Percentiles rank a stretch among this genome's conserved stretches.
phyloP scores from a whole-genome alignment of 2,888 invertebrate species.

The Apodemia zela region DNA sequence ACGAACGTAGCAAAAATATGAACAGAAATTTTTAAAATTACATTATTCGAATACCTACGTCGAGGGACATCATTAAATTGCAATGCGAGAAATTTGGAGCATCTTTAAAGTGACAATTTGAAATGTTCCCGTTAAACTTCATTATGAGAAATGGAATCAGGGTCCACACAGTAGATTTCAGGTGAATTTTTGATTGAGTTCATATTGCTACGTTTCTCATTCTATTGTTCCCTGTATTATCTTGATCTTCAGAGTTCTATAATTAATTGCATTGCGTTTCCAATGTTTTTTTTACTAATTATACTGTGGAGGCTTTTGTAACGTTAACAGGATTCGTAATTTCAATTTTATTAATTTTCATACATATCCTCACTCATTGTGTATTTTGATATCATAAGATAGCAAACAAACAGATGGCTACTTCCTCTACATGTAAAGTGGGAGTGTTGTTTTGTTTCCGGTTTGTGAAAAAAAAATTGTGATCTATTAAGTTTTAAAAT shows the following conservation, averaged over 20 bases:
- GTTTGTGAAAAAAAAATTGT: too few relatives aligned
- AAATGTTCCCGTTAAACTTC: background rate
- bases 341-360: background rate
- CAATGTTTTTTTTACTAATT: too few relatives aligned
- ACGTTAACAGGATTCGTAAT: background rate
- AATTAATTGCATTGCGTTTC: background rate
- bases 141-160: background rate
- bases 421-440: too few relatives aligned
- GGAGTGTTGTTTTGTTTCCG: too few relatives aligned
- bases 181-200: slow-evolving; percentile 1
- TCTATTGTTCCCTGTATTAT: background rate
- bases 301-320: background rate
- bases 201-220: background rate
- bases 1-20: background rate
- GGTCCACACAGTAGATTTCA: background rate
- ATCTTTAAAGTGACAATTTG: background rate
- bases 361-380: too few relatives aligned
- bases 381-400: too few relatives aligned
- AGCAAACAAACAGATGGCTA: too few relatives aligned
- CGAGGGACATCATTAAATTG: slow-evolving; percentile 2
- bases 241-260: background rate
- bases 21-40: background rate
- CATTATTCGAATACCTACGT: background rate
- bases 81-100: slow-evolving; percentile 1
- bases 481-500: too few relatives aligned